Conservation (phyloP, 2,888 invertebrate genomes). For the Melanargia galathea region DNA sequence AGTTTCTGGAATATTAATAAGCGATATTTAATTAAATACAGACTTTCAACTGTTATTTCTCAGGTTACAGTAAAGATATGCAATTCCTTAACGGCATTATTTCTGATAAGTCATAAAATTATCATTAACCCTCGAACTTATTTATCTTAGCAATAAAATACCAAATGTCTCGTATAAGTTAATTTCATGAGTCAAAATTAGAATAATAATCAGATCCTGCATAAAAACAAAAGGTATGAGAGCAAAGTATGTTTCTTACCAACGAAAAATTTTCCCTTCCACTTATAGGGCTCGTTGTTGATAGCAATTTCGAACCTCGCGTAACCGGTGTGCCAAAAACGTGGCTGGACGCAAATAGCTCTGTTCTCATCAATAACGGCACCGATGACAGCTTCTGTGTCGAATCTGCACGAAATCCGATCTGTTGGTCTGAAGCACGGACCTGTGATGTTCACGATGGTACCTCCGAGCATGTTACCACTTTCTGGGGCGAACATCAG, state of each 20-base stretch:
- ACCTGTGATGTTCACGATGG: constrained; percentile 97
- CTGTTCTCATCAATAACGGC: constrained; percentile 90
- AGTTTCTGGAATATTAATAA: constrained; percentile 84
- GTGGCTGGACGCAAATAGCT: constrained; percentile 94
- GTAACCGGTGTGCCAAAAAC: constrained; percentile 93
- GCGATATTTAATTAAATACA: neutral
- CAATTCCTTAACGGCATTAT: neutral
- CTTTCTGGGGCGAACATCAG: constrained; percentile 96
- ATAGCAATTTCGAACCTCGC: constrained; percentile 93
- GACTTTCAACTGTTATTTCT: neutral
- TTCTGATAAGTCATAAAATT: neutral
- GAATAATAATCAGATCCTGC: too few species aligned
- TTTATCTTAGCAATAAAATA: too few species aligned
- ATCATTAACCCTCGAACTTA: neutral
- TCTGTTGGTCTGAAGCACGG: constrained; percentile 92
- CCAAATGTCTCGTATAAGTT: too few species aligned
- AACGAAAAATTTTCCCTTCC: constrained; percentile 95
- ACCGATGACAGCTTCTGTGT: constrained; percentile 89
- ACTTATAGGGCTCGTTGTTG: constrained; percentile 91
- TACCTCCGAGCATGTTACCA: constrained; percentile 98
- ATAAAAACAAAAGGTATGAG: neutral
- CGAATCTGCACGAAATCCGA: constrained; percentile 91
- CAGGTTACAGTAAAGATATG: neutral
- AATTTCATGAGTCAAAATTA: too few species aligned
- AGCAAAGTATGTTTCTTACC: constrained; percentile 83